Percentiles rank a stretch among this genome's conserved stretches.
phyloP scores from a whole-genome alignment of 1,140 invertebrate genomes.

The Eciton burchellii region DNA sequence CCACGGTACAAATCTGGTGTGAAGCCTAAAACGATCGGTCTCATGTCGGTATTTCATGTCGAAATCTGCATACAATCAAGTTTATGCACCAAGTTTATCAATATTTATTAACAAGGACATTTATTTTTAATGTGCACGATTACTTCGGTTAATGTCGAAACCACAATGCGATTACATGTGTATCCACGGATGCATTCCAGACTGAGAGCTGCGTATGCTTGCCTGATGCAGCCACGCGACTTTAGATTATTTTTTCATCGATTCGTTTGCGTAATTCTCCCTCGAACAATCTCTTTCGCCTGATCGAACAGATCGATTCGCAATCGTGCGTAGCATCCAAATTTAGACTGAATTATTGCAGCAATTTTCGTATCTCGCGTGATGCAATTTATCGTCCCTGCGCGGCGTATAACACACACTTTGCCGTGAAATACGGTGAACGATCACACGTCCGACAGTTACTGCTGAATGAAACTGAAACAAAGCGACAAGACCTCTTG shows the following conservation, averaged over 20 bases:
- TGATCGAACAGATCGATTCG: neutral
- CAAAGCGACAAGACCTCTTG: too few species aligned
- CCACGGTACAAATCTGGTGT: too few species aligned
- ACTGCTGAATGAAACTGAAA: too few species aligned
- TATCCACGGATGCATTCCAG: constrained; percentile 1
- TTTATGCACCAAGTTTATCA: too few species aligned
- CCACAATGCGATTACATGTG: neutral
- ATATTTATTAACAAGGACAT: too few species aligned
- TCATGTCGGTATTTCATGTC: too few species aligned
- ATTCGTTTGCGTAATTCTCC: constrained; percentile 36
- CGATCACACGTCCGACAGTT: too few species aligned
- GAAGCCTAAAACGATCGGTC: too few species aligned
- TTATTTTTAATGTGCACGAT: too few species aligned
- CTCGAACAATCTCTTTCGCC: neutral
- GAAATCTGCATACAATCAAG: too few species aligned
- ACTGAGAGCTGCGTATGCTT: neutral
- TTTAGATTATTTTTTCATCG: constrained; percentile 32
- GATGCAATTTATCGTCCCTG: neutral
- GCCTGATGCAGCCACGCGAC: neutral
- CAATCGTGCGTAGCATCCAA: neutral
- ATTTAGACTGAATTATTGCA: constrained; percentile 32
- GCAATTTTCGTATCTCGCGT: neutral
- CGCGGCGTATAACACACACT: neutral
- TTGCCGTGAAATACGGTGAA: too few species aligned
- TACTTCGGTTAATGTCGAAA: too few species aligned